Base-by-base conservation (phyloP, 2,113 vertebrate genomes). In the Gasterosteus nipponicus region DNA sequence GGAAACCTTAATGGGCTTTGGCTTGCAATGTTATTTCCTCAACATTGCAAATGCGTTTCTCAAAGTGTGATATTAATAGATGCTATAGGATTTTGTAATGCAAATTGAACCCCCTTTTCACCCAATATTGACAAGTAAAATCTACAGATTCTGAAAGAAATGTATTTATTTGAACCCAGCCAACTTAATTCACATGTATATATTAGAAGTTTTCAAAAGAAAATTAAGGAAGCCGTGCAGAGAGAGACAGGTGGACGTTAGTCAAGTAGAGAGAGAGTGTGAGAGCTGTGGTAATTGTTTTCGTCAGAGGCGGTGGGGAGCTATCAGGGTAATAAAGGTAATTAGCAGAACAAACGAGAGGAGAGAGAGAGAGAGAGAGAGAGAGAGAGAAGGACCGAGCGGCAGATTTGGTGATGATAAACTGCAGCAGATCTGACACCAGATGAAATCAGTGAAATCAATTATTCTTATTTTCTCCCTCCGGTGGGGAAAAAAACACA, bases 301-400 rank as follows among this genome's bases (percentile, higher is more conserved):
- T 98, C 92, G 89, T 97, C 96, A 96, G 95, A 98, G 97, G 95
- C 96, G 95, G 96, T 96, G 95, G 97, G 97, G 96, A 97, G 97
- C 97, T 97, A 97, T 98, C 96, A 97, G 96, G 95, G 96, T 97
- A 98, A 99, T 98, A 97, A 97, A 98, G 97, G 99, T 98, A 98
- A 99, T 99, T 99, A 99, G 96, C 96, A 97, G 97, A 98, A 97
- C 96, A 98, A 99, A 98, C 96, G 96, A 95, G 93, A 89, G 61
- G 80, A 68, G 59, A 42, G 19, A 18, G 19, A 35, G 74, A 74
- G 70, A 35, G 63, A 60, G 16, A n/a, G 70, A 26, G 22, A 62
- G 66, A 31, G 64, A 54, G 67, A 16, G 54, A 60, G 66, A 74
- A 53, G 19, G 79, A 79, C 41, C 47, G 80, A 81, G 76, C 46